phyloP scores from a whole-genome alignment of 2,888 invertebrate species.

The Agrochola circellaris region DNA sequence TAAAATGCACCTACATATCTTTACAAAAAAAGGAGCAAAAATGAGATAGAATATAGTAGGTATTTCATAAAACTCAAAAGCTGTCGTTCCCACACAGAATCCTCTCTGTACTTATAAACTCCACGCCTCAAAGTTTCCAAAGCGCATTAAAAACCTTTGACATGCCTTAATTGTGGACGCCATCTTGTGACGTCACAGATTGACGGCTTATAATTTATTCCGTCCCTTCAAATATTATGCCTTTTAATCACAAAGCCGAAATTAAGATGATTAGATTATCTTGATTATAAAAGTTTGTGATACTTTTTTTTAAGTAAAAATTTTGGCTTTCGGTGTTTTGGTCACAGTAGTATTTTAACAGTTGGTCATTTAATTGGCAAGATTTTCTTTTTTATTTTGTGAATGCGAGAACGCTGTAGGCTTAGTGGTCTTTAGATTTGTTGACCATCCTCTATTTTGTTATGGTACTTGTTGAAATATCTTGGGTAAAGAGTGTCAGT shows the following conservation, averaged over 20 bases:
- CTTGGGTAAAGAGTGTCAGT: too few species aligned
- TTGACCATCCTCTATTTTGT: too few species aligned
- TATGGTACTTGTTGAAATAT: too few species aligned
- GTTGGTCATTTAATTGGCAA: too few species aligned
- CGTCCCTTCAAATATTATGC: constrained; percentile 56
- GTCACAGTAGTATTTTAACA: too few species aligned
- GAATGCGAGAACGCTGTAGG: too few species aligned
- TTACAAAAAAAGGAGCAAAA: not conserved
- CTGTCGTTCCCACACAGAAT: constrained; percentile 18
- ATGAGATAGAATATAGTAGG: not conserved
- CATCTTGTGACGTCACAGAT: constrained; percentile 59
- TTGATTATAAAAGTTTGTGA: constrained; percentile 30
- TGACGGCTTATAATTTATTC: constrained; percentile 62
- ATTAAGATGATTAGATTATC: constrained; percentile 49
- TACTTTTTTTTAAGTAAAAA: not conserved
- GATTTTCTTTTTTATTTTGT: too few species aligned
- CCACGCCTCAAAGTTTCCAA: constrained; percentile 54
- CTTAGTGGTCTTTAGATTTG: too few species aligned
- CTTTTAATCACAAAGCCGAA: constrained; percentile 51
- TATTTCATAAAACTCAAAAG: constrained; percentile 15
- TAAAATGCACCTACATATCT: not conserved
- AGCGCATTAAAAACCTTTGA: constrained; percentile 66
- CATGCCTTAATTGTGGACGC: constrained; percentile 61
- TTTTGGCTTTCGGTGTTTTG: too few species aligned
- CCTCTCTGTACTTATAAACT: constrained; percentile 47